Evolutionary conservation across 2,797 vertebrate genomes (phyloP).

Genomic region (Phaenicophaeus curvirostris): DNA sequence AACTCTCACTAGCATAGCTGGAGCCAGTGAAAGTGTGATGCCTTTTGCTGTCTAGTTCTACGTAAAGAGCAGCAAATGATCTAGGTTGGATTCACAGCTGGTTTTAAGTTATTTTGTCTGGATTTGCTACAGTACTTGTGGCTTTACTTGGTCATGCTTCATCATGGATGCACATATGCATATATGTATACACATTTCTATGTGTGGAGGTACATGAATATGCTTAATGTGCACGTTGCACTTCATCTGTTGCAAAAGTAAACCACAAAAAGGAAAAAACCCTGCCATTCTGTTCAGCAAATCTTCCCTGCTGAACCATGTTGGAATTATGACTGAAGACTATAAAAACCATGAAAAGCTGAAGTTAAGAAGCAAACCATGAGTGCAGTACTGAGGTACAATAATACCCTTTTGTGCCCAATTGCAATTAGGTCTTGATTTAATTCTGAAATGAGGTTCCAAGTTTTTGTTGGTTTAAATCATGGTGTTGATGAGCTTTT

Average conservation of each 20-base stretch:
- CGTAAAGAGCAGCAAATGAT: background rate
- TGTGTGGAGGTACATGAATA: background rate
- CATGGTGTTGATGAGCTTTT: slow-evolving; percentile 9
- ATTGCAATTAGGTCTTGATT: slow-evolving; percentile 35
- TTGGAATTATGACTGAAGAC: background rate
- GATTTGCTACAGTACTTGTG: background rate
- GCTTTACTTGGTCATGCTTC: background rate
- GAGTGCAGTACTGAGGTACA: background rate
- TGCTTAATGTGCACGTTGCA: background rate
- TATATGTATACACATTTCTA: fast-evolving
- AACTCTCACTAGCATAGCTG: background rate
- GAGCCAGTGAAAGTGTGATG: background rate
- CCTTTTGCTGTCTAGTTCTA: background rate
- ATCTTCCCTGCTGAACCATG: background rate
- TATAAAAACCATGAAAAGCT: background rate
- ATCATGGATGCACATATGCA: background rate
- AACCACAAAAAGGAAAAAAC: background rate
- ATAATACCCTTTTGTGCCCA: slow-evolving; percentile 7
- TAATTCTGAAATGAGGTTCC: slow-evolving; percentile 40
- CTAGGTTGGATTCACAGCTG: background rate
- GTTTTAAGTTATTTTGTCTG: background rate
- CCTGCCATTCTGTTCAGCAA: background rate
- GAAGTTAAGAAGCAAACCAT: background rate
- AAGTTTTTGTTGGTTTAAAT: slow-evolving; percentile 49
- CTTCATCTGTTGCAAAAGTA: background rate